Evolutionary conservation across 1,140 invertebrate genomes (phyloP).

Genomic region (Bicyclus anynana): DNA sequence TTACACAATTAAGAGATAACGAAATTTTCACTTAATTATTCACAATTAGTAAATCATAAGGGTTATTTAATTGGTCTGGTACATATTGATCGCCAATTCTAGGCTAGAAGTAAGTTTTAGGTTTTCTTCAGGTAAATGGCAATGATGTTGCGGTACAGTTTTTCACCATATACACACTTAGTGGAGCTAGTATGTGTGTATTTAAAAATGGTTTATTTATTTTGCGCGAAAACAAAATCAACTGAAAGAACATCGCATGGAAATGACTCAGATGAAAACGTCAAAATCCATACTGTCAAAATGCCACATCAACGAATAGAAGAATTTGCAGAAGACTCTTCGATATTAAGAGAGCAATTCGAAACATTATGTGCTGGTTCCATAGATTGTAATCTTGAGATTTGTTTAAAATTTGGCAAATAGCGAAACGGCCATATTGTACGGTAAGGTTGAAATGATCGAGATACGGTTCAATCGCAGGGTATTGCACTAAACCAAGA

Average conservation of each 20-base stretch:
- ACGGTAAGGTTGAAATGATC: constrained; percentile 42
- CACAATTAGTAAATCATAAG: constrained; percentile 7
- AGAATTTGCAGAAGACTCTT: constrained; percentile 20
- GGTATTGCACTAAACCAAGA: constrained; percentile 8
- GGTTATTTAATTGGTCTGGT: not conserved
- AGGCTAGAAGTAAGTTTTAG: not conserved
- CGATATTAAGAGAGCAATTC: constrained; percentile 4
- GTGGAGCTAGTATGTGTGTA: not conserved
- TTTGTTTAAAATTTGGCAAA: constrained; percentile 42
- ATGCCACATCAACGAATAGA: constrained; percentile 68
- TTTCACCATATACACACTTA: too few relatives aligned
- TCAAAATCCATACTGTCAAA: constrained; percentile 69
- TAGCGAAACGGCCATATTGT: constrained; percentile 73
- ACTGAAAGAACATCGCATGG: constrained; percentile 33
- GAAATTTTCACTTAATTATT: constrained; percentile 1
- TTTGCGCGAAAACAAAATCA: constrained; percentile 41
- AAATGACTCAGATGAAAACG: constrained; percentile 70
- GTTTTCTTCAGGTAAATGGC: not conserved
- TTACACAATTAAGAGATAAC: constrained; percentile 12
- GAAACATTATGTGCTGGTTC: not conserved
- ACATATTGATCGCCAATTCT: constrained; percentile 4
- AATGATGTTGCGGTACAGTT: too few relatives aligned
- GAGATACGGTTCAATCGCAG: constrained; percentile 25
- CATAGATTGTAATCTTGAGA: not conserved
- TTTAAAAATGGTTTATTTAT: constrained; percentile 1